Evolutionary conservation across 2,797 vertebrate species (phyloP).

Genomic region (Taenioides sp.): DNA sequence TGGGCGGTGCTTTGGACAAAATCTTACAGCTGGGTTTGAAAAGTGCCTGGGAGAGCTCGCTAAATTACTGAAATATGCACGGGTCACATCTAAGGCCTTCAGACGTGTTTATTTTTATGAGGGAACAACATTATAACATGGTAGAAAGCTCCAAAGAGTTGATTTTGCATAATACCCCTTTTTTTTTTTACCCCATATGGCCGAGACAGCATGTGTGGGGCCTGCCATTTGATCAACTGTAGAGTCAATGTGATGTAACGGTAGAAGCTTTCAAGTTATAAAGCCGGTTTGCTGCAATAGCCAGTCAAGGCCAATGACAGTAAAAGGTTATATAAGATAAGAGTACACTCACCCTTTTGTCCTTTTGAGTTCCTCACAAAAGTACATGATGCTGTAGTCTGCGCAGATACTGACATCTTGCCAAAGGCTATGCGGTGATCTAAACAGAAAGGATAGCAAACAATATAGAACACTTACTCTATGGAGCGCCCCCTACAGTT

Average conservation of each 20-base stretch:
- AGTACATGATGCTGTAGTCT: neutral
- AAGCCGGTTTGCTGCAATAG: neutral
- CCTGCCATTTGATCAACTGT: slow-evolving; percentile 4
- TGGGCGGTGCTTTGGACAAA: too few relatives aligned
- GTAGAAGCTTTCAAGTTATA: neutral
- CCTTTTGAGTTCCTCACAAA: neutral
- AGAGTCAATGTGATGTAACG: neutral
- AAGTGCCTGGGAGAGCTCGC: too few relatives aligned
- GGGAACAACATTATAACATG: too few relatives aligned
- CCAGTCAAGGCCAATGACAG: slow-evolving; percentile 2
- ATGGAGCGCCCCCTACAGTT: too few relatives aligned
- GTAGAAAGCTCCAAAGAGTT: too few relatives aligned
- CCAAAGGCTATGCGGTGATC: neutral
- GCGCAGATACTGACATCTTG: neutral
- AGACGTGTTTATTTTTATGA: neutral
- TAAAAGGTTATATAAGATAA: slow-evolving; percentile 15
- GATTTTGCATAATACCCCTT: too few relatives aligned
- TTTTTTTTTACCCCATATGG: neutral
- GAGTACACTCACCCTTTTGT: neutral
- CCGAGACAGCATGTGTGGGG: neutral
- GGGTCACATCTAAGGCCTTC: too few relatives aligned
- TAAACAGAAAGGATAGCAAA: too few relatives aligned
- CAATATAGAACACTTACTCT: too few relatives aligned
- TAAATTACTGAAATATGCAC: too few relatives aligned
- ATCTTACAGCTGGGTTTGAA: too few relatives aligned